Percentiles rank a stretch among this genome's conserved stretches.
These are phyloP conservation scores for Lissocephala sabroskyi DNA, from an alignment of 2,888 invertebrate genomes.

Conservation along the genomic window DNA sequence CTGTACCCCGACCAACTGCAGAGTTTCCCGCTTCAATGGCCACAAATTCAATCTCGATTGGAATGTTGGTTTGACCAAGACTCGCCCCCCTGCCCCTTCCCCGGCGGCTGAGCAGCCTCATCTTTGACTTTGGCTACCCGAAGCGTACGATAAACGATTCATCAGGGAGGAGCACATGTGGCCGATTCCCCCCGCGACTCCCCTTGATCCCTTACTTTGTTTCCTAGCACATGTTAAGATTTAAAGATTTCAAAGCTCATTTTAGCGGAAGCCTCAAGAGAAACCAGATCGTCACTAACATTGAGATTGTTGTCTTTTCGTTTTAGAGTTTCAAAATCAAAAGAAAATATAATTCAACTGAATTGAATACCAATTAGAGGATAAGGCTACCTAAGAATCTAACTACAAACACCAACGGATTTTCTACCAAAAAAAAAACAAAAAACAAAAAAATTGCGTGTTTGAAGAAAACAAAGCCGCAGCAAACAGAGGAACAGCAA, in stretches of 20 bases:
- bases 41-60: constrained; percentile 50
- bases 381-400: constrained; percentile 65
- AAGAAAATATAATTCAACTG: constrained; percentile 14
- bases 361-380: constrained; percentile 67
- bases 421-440: constrained; percentile 38
- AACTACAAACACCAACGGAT: constrained; percentile 47
- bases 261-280: constrained; percentile 23
- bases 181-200: not conserved
- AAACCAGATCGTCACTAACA: constrained; percentile 16
- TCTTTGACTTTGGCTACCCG: constrained; percentile 2
- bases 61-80: constrained; percentile 21
- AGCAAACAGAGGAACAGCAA: constrained; percentile 60
- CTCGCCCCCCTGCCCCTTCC: too few relatives aligned
- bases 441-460: constrained; percentile 12
- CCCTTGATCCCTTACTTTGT: constrained; percentile 5
- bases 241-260: constrained; percentile 20
- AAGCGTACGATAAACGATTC: constrained; percentile 46
- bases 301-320: constrained; percentile 13
- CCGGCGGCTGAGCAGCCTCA: too few relatives aligned
- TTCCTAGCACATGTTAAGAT: constrained; percentile 8
- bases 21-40: constrained; percentile 35
- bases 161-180: constrained; percentile 29
- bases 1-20: not conserved
- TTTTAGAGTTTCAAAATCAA: constrained; percentile 71
- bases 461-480: constrained; percentile 20